These are phyloP conservation scores for Chydorus sphaericus DNA, from an alignment of 2,888 invertebrate species.

Conservation along the genomic window DNA sequence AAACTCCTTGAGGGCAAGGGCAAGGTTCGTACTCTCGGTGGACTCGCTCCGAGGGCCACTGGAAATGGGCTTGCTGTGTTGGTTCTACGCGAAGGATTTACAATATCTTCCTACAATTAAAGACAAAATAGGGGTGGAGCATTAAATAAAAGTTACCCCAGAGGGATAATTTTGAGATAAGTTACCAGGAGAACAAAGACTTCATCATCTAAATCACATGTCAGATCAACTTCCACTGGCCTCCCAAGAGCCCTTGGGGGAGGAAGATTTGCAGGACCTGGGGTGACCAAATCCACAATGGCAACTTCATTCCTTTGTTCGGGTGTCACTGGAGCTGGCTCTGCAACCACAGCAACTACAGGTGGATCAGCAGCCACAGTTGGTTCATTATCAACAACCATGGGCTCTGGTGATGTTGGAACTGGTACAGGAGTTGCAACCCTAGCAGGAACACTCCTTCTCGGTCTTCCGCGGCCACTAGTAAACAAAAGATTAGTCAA, in stretches of 20 bases:
- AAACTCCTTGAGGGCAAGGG: neutral
- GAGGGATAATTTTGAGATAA: neutral
- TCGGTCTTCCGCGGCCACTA: neutral
- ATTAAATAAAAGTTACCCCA: neutral
- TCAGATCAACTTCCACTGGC: neutral
- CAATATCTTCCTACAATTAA: slow-evolving; percentile 4
- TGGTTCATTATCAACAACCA: too few species aligned
- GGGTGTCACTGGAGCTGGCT: neutral
- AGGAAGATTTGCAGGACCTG: neutral
- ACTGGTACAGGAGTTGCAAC: neutral
- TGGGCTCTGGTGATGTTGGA: too few species aligned
- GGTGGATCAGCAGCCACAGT: neutral
- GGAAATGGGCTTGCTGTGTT: neutral
- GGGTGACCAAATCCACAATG: neutral
- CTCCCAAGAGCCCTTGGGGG: neutral
- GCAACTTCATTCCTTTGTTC: neutral
- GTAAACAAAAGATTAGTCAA: too few species aligned
- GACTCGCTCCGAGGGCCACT: neutral
- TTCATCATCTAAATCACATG: slow-evolving; percentile 11
- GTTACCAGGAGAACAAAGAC: slow-evolving; percentile 2
- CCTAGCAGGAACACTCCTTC: neutral
- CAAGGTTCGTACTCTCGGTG: neutral
- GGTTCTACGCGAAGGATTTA: neutral
- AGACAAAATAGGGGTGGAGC: neutral
- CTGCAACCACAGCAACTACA: neutral